Conservation (phyloP, 2,797 vertebrate species). For the Pangasius mekongensis region DNA sequence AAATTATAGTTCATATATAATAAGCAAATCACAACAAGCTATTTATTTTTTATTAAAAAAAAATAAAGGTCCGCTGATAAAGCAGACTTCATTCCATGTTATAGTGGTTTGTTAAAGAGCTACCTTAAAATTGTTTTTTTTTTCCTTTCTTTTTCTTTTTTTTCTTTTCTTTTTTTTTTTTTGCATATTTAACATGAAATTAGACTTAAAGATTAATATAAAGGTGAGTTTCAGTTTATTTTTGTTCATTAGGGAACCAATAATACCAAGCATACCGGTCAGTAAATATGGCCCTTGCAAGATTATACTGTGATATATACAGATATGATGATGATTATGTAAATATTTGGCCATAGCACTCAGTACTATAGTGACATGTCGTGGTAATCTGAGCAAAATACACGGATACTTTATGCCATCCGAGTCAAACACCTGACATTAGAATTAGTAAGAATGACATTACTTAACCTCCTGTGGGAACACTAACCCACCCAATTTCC, state of each 20-base stretch:
- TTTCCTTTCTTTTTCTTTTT: background rate
- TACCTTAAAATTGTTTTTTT: background rate
- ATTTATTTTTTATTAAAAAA: background rate
- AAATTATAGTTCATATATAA: background rate
- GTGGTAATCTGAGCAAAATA: background rate
- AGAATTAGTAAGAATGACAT: background rate
- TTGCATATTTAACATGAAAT: background rate
- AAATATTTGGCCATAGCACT: background rate
- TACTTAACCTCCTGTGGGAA: background rate
- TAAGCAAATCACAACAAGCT: background rate
- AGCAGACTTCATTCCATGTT: background rate
- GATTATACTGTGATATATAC: background rate
- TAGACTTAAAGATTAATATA: background rate
- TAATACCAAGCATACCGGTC: background rate
- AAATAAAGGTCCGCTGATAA: background rate
- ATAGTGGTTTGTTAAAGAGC: background rate
- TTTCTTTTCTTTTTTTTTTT: too few species aligned
- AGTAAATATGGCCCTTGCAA: background rate
- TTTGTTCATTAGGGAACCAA: background rate
- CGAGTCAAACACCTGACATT: background rate
- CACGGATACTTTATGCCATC: background rate
- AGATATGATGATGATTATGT: background rate
- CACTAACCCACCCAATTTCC: background rate
- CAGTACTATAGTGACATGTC: background rate
- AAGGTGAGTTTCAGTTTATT: background rate